Evolutionary conservation across 2,113 vertebrate genomes (phyloP).

Genomic region (Chlorocebus sabaeus): DNA sequence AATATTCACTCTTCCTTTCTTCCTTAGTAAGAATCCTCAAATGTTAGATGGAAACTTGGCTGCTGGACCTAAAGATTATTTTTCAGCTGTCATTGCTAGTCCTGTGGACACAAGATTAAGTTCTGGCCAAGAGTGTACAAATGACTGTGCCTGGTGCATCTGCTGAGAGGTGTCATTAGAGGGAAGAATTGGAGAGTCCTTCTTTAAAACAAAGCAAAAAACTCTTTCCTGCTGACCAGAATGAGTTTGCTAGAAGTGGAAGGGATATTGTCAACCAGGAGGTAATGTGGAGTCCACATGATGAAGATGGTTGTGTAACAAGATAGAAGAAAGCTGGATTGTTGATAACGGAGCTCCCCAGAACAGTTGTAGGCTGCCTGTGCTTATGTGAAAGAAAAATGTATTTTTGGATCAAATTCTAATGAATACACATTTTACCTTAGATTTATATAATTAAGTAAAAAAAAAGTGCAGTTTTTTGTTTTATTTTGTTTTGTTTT

Average conservation of each 20-base stretch:
- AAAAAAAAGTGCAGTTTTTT: neutral
- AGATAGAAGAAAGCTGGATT: neutral
- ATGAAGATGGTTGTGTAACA: neutral
- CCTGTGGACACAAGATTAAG: neutral
- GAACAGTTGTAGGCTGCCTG: no score
- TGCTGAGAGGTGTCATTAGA: neutral
- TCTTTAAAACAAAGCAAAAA: no score
- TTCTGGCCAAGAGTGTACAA: neutral
- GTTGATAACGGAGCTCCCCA: neutral
- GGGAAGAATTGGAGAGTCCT: neutral
- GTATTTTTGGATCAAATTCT: neutral
- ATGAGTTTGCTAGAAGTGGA: neutral
- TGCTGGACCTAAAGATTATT: neutral
- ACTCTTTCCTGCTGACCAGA: neutral
- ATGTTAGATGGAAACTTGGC: neutral
- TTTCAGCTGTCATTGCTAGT: neutral
- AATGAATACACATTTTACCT: neutral
- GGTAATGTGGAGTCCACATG: neutral
- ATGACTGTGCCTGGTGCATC: neutral
- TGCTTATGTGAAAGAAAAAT: neutral
- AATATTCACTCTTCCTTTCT: neutral
- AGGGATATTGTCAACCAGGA: neutral
- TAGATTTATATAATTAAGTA: neutral
- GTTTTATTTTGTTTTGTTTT: no score
- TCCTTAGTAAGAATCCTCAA: neutral